Evolutionary conservation across 2,113 vertebrate genomes (phyloP).

Genomic region (Trematomus loennbergii): DNA sequence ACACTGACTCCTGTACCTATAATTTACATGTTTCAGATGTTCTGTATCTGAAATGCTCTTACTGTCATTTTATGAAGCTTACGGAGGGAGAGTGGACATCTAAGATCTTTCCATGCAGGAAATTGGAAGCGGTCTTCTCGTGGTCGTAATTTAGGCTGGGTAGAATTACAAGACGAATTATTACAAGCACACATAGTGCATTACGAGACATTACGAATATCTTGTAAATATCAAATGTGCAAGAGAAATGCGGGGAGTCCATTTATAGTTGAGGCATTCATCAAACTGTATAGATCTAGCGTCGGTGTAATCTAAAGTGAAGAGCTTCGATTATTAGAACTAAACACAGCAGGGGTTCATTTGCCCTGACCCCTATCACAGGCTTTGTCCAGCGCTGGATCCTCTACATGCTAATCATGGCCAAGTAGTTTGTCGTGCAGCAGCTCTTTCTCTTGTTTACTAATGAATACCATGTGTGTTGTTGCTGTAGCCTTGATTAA

Average conservation of each 20-base stretch:
- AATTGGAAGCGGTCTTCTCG: conserved; percentile 53
- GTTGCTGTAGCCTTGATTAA: conserved; percentile 79
- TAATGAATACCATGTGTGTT: conserved; percentile 81
- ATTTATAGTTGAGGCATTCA: conserved; percentile 46
- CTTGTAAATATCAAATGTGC: conserved; percentile 62
- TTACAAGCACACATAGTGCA: conserved; percentile 45
- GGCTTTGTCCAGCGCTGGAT: conserved; percentile 62
- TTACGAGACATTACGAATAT: conserved; percentile 55
- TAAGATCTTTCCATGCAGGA: conserved; percentile 56
- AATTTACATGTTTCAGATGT: conserved; percentile 38
- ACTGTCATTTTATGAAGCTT: conserved; percentile 57
- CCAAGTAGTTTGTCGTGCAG: conserved; percentile 68
- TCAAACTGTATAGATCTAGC: conserved; percentile 41
- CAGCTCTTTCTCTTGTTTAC: conserved; percentile 75
- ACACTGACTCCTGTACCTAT: conserved; percentile 27
- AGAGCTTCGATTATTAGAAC: conserved; percentile 38
- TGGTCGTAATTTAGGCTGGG: conserved; percentile 56
- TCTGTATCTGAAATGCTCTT: conserved; percentile 59
- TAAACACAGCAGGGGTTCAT: conserved; percentile 50
- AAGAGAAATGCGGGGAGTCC: conserved; percentile 31
- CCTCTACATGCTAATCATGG: conserved; percentile 79
- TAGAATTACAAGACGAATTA: conserved; percentile 58
- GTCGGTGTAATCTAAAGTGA: conserved; percentile 41
- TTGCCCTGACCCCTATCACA: conserved; percentile 68
- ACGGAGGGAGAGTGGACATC: conserved; percentile 41